Evolutionary conservation across 2,113 vertebrate species (phyloP), one percentile per base, ranked within the genome.

Genomic region (Oncorhynchus nerka): DNA sequence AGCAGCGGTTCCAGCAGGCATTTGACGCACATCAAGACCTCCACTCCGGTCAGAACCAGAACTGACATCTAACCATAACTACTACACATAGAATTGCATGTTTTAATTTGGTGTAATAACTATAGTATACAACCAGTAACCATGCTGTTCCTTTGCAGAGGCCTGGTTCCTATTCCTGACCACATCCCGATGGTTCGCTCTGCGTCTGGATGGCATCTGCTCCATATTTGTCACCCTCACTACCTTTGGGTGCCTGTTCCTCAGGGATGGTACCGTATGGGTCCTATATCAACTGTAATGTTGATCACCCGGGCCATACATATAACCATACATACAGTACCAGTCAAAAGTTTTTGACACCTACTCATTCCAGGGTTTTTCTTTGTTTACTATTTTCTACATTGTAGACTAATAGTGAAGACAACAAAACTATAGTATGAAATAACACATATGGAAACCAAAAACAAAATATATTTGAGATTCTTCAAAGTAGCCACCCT

Each of bases 161-260:
- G 93, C 97, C 77, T 99, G 96, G 96, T 99, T 97, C 91, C 89
- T 99, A 73, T 99, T 98, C 88, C 79, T 99, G 92, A 94, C 96
- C 0, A 98, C 96, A 0, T 99, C 97, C 11, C 95, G 97, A 19
- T 99, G 97, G 97, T 94, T 99, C 8, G 97, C 97, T 1, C 92
- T 98, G 26, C 95, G 96, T 26, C 94, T 98, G 79, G 97, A 99
- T 83, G 96, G 95, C 80, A 97, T 99, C 88, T 99, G 97, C 87
- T 95, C 95, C 1, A 3, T 98, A 73, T 97, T 99, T 90, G 95
- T 99, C 76, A 92, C 90, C 74, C 88, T 94, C 22, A 91, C 94
- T 80, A 90, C 95, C 70, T 96, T 97, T 70, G 96, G 96, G 77
- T 97, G 95, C 73, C 81, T 99, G 80, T 83, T 96, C 77, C 94